Percentiles rank a stretch among this genome's conserved stretches.
These are phyloP conservation scores for Xyliphius kryptos DNA, from an alignment of 2,113 vertebrate species.

Conservation along the genomic window DNA sequence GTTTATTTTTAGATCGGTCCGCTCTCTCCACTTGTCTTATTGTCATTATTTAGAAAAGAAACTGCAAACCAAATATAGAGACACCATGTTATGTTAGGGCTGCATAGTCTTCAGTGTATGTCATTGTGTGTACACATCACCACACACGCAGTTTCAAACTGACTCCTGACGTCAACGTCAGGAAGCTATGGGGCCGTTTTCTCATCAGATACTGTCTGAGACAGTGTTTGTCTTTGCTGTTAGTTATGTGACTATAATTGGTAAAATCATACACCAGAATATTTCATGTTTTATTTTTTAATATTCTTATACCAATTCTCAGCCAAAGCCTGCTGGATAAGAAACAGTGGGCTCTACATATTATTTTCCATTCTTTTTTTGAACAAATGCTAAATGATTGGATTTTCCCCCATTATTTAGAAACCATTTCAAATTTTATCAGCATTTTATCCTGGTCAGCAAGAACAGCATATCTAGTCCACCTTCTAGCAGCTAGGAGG, in stretches of 20 bases:
- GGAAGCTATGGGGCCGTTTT: not conserved
- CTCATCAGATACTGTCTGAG: not conserved
- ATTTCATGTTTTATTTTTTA: too few species aligned
- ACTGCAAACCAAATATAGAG: constrained; percentile 39
- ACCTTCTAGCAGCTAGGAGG: too few species aligned
- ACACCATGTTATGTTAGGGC: constrained; percentile 12
- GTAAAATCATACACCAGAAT: not conserved
- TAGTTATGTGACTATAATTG: not conserved
- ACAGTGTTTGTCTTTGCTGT: not conserved
- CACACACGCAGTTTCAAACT: not conserved
- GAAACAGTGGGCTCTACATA: too few species aligned
- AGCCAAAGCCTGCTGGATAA: too few species aligned
- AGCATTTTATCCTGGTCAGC: not conserved
- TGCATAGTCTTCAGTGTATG: constrained; percentile 1
- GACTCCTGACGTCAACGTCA: constrained; percentile 4
- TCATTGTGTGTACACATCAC: constrained; percentile 5
- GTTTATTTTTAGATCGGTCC: too few species aligned
- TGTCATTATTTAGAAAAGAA: constrained; percentile 18
- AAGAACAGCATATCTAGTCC: too few species aligned
- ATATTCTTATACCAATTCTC: too few species aligned
- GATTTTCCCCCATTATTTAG: too few species aligned
- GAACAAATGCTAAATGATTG: too few species aligned
- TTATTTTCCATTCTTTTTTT: too few species aligned
- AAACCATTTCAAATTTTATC: too few species aligned
- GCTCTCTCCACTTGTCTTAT: too few species aligned